Percentiles rank a stretch among this genome's conserved stretches.
phyloP scores from a whole-genome alignment of 1,140 invertebrate genomes.

The Drosophila pandora region DNA sequence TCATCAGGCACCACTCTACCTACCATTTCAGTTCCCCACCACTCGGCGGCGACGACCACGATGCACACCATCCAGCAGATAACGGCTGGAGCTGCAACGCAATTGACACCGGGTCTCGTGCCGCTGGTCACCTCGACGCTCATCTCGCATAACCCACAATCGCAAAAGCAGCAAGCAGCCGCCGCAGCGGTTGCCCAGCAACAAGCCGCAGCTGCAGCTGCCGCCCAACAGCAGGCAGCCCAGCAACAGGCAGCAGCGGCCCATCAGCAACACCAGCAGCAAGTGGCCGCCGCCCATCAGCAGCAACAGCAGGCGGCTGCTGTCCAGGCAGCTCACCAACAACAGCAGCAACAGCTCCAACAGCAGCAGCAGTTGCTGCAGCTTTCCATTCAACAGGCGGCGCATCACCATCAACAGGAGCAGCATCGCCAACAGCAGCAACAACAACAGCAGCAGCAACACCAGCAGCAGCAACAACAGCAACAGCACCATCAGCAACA shows the following conservation, averaged over 20 bases:
- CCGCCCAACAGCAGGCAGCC: constrained; percentile 63
- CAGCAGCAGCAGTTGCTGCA: constrained; percentile 71
- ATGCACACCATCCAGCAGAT: constrained; percentile 83
- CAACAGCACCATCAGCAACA: constrained; percentile 57
- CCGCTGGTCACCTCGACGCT: constrained; percentile 80
- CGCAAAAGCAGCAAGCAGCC: constrained; percentile 70
- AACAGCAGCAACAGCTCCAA: constrained; percentile 70
- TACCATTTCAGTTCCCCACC: constrained; percentile 73
- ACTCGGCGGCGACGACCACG: constrained; percentile 73
- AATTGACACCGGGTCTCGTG: constrained; percentile 73
- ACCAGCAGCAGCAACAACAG: constrained; percentile 62
- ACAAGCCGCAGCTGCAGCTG: constrained; percentile 60
- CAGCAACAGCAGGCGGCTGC: constrained; percentile 69
- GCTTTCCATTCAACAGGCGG: constrained; percentile 73
- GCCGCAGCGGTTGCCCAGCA: constrained; percentile 61
- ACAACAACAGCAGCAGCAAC: constrained; percentile 61
- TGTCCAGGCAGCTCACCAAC: constrained; percentile 48
- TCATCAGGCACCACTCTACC: constrained; percentile 28
- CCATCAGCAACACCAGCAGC: constrained; percentile 73
- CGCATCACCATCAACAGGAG: constrained; percentile 74
- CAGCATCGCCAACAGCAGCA: constrained; percentile 70
- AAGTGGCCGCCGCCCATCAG: constrained; percentile 65
- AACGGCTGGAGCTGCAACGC: constrained; percentile 77
- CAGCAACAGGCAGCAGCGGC: constrained; percentile 64
- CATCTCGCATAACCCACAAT: constrained; percentile 78